phyloP scores from a whole-genome alignment of 2,797 vertebrate genomes.

The Cichlasoma orientale region DNA sequence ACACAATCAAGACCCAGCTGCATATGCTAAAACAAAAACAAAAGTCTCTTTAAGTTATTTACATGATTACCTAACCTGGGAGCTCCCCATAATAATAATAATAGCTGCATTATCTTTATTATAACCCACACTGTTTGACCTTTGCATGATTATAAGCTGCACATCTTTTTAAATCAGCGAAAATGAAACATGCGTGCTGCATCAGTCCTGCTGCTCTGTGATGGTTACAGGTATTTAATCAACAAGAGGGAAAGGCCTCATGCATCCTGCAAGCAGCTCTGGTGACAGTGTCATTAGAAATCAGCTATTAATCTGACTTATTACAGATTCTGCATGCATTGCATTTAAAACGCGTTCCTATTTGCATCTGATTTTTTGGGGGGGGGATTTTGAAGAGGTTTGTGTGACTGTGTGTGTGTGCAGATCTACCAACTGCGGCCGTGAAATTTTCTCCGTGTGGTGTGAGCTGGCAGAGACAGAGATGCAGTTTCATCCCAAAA shows the following conservation, averaged over 20 bases:
- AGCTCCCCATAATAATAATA: slow-evolving; percentile 31
- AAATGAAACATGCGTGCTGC: neutral
- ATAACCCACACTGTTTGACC: slow-evolving; percentile 24
- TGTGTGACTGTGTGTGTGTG: neutral
- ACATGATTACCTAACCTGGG: slow-evolving; percentile 32
- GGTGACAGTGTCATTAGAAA: slow-evolving; percentile 54
- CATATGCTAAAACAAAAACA: slow-evolving; percentile 34
- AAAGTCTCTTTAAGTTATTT: slow-evolving; percentile 32
- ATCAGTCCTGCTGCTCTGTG: slow-evolving; percentile 13
- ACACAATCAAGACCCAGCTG: slow-evolving; percentile 13
- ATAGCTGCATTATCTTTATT: slow-evolving; percentile 1
- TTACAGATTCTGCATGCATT: slow-evolving; percentile 34
- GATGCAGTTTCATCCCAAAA: slow-evolving; percentile 63
- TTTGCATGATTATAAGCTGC: slow-evolving; percentile 43
- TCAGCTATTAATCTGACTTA: slow-evolving; percentile 45
- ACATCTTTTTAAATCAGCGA: slow-evolving; percentile 31
- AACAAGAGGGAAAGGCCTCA: slow-evolving; percentile 27
- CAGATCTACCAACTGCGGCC: slow-evolving; percentile 21
- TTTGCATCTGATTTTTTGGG: slow-evolving; percentile 43
- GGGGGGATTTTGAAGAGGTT: neutral
- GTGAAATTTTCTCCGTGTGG: slow-evolving; percentile 44
- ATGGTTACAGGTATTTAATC: slow-evolving; percentile 50
- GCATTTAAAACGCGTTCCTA: slow-evolving; percentile 31
- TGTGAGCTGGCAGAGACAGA: slow-evolving; percentile 47
- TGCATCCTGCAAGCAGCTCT: slow-evolving; percentile 33